These are phyloP conservation scores for Oreochromis aureus DNA, from an alignment of 2,113 vertebrate genomes.

Conservation along the genomic window DNA sequence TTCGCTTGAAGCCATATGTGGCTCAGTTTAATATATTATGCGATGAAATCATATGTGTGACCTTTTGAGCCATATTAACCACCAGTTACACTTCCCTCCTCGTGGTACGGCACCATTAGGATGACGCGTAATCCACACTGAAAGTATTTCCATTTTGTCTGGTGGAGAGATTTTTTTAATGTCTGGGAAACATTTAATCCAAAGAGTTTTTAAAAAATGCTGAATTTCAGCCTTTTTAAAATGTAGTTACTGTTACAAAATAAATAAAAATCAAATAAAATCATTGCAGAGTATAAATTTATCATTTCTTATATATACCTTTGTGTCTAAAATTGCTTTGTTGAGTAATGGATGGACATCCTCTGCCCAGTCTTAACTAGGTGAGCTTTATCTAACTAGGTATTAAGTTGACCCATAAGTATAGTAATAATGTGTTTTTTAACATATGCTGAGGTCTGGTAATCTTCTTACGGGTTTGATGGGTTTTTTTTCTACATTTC, in stretches of 20 bases:
- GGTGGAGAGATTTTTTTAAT: constrained; percentile 77
- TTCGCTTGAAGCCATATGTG: background rate
- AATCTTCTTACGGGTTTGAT: constrained; percentile 69
- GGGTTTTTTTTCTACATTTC: constrained; percentile 26
- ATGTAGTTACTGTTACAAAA: background rate
- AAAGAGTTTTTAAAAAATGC: background rate
- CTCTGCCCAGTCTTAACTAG: constrained; percentile 33
- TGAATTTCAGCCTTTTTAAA: background rate
- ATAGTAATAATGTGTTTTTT: constrained; percentile 62
- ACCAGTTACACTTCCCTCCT: constrained; percentile 60
- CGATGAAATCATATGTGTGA: background rate
- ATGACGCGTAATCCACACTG: constrained; percentile 73
- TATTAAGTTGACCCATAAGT: constrained; percentile 60
- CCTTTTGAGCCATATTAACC: background rate
- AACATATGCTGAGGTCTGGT: constrained; percentile 70
- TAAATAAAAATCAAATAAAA: rapidly evolving
- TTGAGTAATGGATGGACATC: background rate
- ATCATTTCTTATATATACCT: background rate
- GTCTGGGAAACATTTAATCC: constrained; percentile 41
- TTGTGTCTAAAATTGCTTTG: background rate
- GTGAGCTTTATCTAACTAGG: constrained; percentile 68
- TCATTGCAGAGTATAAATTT: background rate
- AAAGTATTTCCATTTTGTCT: constrained; percentile 71
- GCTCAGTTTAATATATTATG: background rate
- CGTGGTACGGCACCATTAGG: constrained; percentile 70